Conservation (phyloP, 2,888 invertebrate genomes). For the Orthosia gothica region DNA sequence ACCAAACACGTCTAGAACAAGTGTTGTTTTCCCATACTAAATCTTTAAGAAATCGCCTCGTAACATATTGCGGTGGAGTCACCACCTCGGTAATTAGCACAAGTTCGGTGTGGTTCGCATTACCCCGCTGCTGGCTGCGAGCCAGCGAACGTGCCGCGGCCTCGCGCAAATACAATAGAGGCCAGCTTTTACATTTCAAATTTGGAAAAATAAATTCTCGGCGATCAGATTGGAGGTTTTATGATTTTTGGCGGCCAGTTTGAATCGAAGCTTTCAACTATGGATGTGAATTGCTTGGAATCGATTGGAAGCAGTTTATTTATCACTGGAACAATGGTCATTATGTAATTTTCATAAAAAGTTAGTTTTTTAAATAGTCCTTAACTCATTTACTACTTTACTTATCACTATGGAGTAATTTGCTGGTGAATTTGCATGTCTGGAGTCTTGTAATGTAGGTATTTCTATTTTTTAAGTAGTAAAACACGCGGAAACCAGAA, state of each 20-base stretch:
- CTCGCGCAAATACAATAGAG: slow-evolving; percentile 46
- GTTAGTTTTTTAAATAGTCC: not conserved
- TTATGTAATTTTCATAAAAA: not conserved
- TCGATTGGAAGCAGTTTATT: not conserved
- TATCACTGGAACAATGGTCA: not conserved
- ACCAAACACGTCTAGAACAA: slow-evolving; percentile 4
- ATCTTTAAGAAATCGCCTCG: slow-evolving; percentile 44
- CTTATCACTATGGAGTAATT: not conserved
- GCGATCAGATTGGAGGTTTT: slow-evolving; percentile 33
- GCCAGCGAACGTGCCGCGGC: slow-evolving; percentile 57
- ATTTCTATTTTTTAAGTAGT: no score
- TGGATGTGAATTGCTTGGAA: not conserved
- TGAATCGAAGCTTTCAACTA: not conserved
- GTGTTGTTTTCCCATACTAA: slow-evolving; percentile 31
- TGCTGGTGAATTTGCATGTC: no score
- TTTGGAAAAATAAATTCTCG: slow-evolving; percentile 46
- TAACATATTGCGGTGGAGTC: slow-evolving; percentile 63
- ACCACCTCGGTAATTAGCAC: slow-evolving; percentile 71
- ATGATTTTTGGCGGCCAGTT: slow-evolving; percentile 14
- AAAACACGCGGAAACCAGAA: no score
- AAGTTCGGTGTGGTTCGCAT: slow-evolving; percentile 66
- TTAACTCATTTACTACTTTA: not conserved
- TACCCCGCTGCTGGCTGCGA: slow-evolving; percentile 52
- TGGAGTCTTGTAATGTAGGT: no score
- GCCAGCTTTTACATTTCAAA: slow-evolving; percentile 54